A percentile compares a stretch with the other conserved stretches of the same genome.
These are phyloP conservation scores for Candidula unifasciata DNA, from an alignment of 2,888 invertebrate genomes.

Conservation along the genomic window DNA sequence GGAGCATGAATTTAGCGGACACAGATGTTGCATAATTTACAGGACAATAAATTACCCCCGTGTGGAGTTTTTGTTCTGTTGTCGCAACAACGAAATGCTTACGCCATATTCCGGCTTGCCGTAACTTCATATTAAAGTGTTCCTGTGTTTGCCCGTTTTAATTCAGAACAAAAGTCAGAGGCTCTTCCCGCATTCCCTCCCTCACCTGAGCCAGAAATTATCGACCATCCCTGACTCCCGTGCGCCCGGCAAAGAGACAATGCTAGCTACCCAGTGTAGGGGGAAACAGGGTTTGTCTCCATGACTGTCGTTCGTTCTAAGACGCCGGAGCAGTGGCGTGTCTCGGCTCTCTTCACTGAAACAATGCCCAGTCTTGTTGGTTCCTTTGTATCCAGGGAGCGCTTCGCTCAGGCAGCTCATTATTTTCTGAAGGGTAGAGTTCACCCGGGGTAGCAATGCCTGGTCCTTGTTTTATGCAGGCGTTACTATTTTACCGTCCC, in stretches of 20 bases:
- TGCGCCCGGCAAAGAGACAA: conserved; percentile 18
- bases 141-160: conserved; percentile 27
- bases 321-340: conserved; percentile 34
- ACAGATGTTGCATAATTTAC: too few species aligned
- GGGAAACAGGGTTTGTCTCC: neutral
- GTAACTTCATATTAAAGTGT: neutral
- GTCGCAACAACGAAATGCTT: neutral
- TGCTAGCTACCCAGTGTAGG: neutral
- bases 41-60: too few species aligned
- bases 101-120: neutral
- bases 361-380: conserved; percentile 22
- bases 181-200: conserved; percentile 3
- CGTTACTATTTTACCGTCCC: too few species aligned
- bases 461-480: too few species aligned
- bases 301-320: conserved; percentile 25
- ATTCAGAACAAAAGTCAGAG: conserved; percentile 35
- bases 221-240: conserved; percentile 36
- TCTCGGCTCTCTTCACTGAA: conserved; percentile 26
- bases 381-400: conserved; percentile 1
- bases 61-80: neutral
- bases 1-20: too few species aligned
- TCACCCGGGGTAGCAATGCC: neutral
- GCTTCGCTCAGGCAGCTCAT: neutral
- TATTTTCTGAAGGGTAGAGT: conserved; percentile 25
- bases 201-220: conserved; percentile 43